Conservation (phyloP, 2,888 invertebrate genomes). For the Scotopteryx bipunctaria region DNA sequence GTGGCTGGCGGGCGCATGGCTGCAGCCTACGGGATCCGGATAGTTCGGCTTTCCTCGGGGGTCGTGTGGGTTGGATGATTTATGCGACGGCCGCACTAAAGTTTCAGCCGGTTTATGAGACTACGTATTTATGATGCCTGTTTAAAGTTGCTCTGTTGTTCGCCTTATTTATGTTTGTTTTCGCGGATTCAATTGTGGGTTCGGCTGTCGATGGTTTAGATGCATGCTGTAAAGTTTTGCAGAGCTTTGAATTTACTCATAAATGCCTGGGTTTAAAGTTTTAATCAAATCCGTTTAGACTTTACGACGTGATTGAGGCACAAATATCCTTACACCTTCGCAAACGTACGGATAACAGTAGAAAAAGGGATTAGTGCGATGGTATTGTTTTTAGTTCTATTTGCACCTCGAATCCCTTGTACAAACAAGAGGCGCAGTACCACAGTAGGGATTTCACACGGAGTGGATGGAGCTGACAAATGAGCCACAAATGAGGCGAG, state of each 20-base stretch:
- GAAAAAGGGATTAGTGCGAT: too few relatives aligned
- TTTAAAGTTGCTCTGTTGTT: conserved; percentile 56
- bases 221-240: not conserved
- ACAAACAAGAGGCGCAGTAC: conserved; percentile 4
- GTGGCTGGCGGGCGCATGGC: conserved; percentile 3
- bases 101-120: conserved; percentile 62
- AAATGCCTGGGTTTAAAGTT: too few relatives aligned
- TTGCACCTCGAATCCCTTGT: not conserved
- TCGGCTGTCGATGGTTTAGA: conserved; percentile 24
- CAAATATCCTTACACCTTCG: too few relatives aligned
- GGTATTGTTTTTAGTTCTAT: too few relatives aligned
- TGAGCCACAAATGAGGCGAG: conserved; percentile 25
- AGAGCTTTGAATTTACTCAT: not conserved
- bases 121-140: conserved; percentile 62
- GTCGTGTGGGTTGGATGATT: conserved; percentile 44
- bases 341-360: too few relatives aligned
- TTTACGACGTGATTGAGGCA: too few relatives aligned
- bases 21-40: conserved; percentile 24
- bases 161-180: conserved; percentile 50
- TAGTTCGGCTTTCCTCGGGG: conserved; percentile 21
- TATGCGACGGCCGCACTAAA: conserved; percentile 50
- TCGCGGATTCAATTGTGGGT: conserved; percentile 43
- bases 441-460: conserved; percentile 20
- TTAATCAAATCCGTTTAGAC: too few relatives aligned
- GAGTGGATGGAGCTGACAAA: conserved; percentile 21